Conservation (phyloP, 2,888 invertebrate genomes). For the Entomobrya multifasciata region DNA sequence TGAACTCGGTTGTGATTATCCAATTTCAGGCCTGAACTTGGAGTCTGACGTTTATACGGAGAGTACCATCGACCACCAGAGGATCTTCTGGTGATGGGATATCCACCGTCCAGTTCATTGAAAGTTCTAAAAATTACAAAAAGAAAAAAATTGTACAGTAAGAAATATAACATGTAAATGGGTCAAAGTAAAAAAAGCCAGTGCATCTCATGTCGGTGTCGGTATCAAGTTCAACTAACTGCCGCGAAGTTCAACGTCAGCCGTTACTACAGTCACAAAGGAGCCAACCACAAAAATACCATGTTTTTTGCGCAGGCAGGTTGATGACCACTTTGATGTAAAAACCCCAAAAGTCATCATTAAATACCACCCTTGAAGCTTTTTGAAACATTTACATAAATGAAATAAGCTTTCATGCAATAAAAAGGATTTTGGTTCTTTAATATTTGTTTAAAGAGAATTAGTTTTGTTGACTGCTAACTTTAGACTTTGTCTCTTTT, state of each 20-base stretch:
- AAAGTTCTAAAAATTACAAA: slow-evolving; percentile 56
- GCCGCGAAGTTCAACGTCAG: not conserved
- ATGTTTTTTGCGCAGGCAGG: not conserved
- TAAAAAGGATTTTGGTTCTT: too few species aligned
- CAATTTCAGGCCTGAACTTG: slow-evolving; percentile 33
- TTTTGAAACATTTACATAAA: too few species aligned
- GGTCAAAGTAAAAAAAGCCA: not conserved
- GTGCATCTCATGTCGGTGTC: too few species aligned
- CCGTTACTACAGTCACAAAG: too few species aligned
- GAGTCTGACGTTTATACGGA: slow-evolving; percentile 24
- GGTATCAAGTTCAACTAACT: slow-evolving; percentile 15
- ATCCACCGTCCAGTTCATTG: slow-evolving; percentile 43
- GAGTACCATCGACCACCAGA: slow-evolving; percentile 47
- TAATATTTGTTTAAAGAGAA: too few species aligned
- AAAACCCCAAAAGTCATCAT: too few species aligned
- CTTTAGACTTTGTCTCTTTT: too few species aligned
- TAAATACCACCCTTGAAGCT: too few species aligned
- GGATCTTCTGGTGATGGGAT: slow-evolving; percentile 3
- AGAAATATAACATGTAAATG: not conserved
- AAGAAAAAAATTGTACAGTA: too few species aligned
- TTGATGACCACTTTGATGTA: not conserved
- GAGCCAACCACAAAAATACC: too few species aligned
- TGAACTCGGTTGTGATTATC: slow-evolving; percentile 82
- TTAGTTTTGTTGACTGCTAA: too few species aligned
- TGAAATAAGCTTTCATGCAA: too few species aligned